Conservation (phyloP, 2,888 invertebrate species). For the Pammene fasciana region DNA sequence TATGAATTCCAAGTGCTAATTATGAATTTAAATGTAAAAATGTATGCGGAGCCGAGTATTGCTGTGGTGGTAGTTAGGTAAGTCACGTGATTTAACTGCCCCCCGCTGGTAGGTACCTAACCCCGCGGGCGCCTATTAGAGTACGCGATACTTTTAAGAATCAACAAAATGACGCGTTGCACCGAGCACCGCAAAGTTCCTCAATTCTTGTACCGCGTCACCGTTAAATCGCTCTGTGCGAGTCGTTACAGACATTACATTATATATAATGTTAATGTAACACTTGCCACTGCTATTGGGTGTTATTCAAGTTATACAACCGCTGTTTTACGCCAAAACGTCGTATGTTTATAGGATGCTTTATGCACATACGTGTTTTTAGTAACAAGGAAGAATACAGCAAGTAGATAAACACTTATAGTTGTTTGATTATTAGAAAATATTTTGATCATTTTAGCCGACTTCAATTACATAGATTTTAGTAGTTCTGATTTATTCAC, state of each 20-base stretch:
- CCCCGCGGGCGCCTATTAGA: too few relatives aligned
- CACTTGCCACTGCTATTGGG: constrained; percentile 44
- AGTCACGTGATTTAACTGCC: too few relatives aligned
- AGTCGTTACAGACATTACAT: constrained; percentile 38
- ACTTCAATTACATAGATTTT: too few relatives aligned
- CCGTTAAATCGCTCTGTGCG: constrained; percentile 30
- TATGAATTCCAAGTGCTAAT: too few relatives aligned
- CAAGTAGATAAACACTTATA: not conserved
- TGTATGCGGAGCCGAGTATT: too few relatives aligned
- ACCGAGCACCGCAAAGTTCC: constrained; percentile 2
- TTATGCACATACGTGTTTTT: not conserved
- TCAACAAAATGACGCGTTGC: too few relatives aligned
- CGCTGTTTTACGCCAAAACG: not conserved
- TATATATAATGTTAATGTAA: constrained; percentile 41
- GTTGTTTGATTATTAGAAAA: not conserved
- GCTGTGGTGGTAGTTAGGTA: too few relatives aligned
- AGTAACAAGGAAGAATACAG: not conserved
- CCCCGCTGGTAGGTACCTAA: too few relatives aligned
- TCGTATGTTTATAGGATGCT: not conserved
- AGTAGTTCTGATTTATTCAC: too few relatives aligned
- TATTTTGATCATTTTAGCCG: too few relatives aligned
- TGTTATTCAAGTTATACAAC: constrained; percentile 51
- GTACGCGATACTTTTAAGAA: too few relatives aligned
- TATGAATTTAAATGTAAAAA: too few relatives aligned
- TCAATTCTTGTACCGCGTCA: constrained; percentile 48